Evolutionary conservation across 2,113 vertebrate genomes (phyloP), one percentile per base, ranked within the genome.

Genomic region (Piaya cayana): DNA sequence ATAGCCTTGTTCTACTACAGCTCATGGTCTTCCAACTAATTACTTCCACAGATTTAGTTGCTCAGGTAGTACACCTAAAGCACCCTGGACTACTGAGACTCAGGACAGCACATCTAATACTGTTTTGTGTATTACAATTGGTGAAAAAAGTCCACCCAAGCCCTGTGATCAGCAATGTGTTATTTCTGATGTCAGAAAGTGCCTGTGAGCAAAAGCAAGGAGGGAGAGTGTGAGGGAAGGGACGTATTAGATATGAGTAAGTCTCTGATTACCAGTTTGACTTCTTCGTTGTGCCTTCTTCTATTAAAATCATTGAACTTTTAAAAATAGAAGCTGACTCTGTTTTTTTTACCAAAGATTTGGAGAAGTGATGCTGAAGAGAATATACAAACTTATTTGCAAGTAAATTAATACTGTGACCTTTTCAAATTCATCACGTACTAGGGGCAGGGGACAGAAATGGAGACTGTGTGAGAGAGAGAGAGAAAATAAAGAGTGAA

Each of bases 171-270:
- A 76, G 8, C n/a, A 50, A 18, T 50, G 58, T 55, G 67, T 45
- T 87, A 37, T 62, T 80, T 85, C 55, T 92, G 70, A 55, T 82
- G 42, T 82, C 49, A 92, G 78, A 89, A 92, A 50, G n/a, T 72
- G 74, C 74, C 74, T 82, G 67, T 85, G 70, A 91, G 74, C 39
- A 92, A 86, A 89, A 82, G 27, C 34, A 71, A 89, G 34, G n/a
- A 72, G 39, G 14, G 39, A 45, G 30, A 56, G 15, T 49, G 52
- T 63, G 36, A 68, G 36, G 49, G 39, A 82, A 68, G 25, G n/a
- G 37, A 27, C 71, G 12, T 29, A 56, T 76, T 79, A 85, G 60
- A 89, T 79, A 8, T 25, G 53, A 76, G n/a, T 78, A 20, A 84
- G 36, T 75, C 58, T 39, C 34, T 32, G 58, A 69, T 89, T 64